Conservation (phyloP, 2,888 invertebrate species). For the Drosophila macrospina region DNA sequence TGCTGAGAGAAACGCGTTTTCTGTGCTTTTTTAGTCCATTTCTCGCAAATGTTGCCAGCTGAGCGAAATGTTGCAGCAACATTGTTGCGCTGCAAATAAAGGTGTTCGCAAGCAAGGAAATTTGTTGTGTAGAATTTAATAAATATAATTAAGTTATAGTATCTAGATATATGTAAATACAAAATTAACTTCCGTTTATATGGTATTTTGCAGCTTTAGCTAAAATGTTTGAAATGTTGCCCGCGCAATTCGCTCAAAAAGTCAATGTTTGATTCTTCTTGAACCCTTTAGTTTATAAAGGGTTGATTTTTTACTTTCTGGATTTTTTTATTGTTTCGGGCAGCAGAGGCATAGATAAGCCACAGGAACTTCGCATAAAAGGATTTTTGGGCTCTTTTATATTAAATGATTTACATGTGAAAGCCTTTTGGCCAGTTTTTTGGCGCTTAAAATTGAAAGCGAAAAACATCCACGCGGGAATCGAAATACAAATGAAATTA, state of each 20-base stretch:
- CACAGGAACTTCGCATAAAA: conserved; percentile 35
- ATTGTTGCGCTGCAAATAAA: conserved; percentile 42
- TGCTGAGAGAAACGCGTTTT: conserved; percentile 58
- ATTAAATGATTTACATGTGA: conserved; percentile 54
- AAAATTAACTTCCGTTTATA: not conserved
- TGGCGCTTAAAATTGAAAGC: conserved; percentile 44
- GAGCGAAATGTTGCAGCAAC: conserved; percentile 61
- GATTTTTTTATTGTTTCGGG: conserved; percentile 1
- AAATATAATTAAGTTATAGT: not conserved
- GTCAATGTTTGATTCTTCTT: conserved; percentile 2
- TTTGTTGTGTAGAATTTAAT: not conserved
- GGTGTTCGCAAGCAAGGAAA: not conserved
- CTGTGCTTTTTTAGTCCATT: conserved; percentile 51
- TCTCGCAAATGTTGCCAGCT: conserved; percentile 39
- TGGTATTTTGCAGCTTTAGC: not conserved
- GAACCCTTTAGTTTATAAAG: conserved; percentile 34
- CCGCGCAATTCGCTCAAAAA: conserved; percentile 26
- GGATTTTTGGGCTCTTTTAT: conserved; percentile 37
- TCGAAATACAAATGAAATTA: not conserved
- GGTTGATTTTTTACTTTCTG: conserved; percentile 41
- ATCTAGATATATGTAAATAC: not conserved
- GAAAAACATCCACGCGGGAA: not conserved
- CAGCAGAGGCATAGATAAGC: conserved; percentile 38
- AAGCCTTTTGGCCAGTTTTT: conserved; percentile 41
- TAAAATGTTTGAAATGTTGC: conserved; percentile 10